Evolutionary conservation across 2,888 invertebrate species (phyloP), one percentile per base, ranked within the genome.

Genomic region (Unio pictorum): DNA sequence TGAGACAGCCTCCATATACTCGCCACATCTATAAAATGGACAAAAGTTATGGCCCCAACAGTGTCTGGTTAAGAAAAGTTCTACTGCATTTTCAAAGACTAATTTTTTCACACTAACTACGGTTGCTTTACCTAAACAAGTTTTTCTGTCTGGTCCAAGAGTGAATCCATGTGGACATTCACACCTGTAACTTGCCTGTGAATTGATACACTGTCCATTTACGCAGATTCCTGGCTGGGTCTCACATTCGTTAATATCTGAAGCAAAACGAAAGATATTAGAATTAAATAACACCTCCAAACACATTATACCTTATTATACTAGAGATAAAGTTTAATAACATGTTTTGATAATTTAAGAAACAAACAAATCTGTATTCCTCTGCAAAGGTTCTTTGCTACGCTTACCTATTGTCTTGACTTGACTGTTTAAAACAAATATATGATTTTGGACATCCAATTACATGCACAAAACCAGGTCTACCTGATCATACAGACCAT

Each of bases 141-240:
- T 93, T 84, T 94, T 91, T 55, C 95, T 95, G 88, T 95, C 95
- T 56, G 93, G 93, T 67, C 94, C 94, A 3, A 95, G 93, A 92
- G 94, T 95, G 88, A 95, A 95, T 55, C 95, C 95, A 79, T 94
- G 94, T 0, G 95, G 95, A 88, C 96, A 96, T 69, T 94, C 92
- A 86, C 96, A 96, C 74, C 94, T 94, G 89, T 95, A 96, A 67
- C 94, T 95, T 66, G 96, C 96, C 6, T 94, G 94, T 15, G 94
- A 94, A 89, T 96, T 96, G 81, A 95, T 91, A 83, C 96, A 96
- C 72, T 94, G 91, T 1, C 95, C 94, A 61, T 95, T 94, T 1
- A 94, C 94, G 90, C 95, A 96, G 3, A 93, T 92, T 56, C 91
- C 91, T 0, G 93, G 93, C 71, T 93, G 93, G 58, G 93, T 92